Conservation (phyloP, 1,140 invertebrate genomes). For the Teleopsis dalmanni region DNA sequence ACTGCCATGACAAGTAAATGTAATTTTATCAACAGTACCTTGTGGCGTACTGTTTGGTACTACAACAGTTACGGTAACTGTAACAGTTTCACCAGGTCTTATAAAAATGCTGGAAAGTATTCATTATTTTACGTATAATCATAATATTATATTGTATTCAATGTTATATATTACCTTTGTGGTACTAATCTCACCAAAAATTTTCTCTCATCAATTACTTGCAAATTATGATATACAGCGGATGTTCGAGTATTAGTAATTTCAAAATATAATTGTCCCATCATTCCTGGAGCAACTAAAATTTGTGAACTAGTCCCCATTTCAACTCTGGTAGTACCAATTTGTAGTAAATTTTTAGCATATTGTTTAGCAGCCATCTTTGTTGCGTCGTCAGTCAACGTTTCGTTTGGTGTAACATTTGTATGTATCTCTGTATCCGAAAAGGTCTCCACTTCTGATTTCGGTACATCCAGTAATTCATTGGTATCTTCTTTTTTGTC, state of each 20-base stretch:
- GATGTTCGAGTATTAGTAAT: conserved; percentile 51
- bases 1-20: conserved; percentile 47
- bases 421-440: conserved; percentile 30
- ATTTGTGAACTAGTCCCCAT: conserved; percentile 37
- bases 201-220: conserved; percentile 48
- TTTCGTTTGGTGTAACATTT: background rate
- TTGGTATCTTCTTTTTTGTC: background rate
- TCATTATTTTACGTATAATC: background rate
- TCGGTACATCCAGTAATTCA: conserved; percentile 14
- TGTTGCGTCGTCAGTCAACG: background rate
- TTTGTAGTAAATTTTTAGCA: conserved; percentile 25
- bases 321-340: conserved; percentile 37
- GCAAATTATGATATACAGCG: conserved; percentile 46
- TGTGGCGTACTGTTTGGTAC: conserved; percentile 45
- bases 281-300: conserved; percentile 24
- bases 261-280: conserved; percentile 46
- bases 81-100: conserved; percentile 47
- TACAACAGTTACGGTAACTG: conserved; percentile 48
- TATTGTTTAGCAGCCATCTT: background rate
- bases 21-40: conserved; percentile 51
- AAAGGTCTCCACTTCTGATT: conserved; percentile 36
- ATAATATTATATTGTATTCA: conserved; percentile 12
- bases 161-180: conserved; percentile 19
- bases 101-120: conserved; percentile 45
- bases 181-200: conserved; percentile 47